Conservation (phyloP, 2,888 invertebrate genomes). For the Mayetiola destructor region DNA sequence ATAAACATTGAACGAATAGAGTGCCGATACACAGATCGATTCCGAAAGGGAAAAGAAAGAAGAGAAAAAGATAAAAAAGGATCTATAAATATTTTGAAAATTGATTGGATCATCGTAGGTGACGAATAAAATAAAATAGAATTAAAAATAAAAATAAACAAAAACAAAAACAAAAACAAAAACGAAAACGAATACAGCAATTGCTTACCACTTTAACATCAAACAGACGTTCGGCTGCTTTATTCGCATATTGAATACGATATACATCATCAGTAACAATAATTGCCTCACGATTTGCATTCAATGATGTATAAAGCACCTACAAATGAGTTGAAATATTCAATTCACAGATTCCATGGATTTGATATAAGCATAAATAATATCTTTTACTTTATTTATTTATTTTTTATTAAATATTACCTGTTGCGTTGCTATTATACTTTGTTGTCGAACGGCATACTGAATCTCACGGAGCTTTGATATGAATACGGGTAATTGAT, state of each 20-base stretch:
- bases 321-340: slow-evolving; percentile 24
- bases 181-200: no score
- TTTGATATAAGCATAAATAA: neutral
- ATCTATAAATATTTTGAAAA: neutral
- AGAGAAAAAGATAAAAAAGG: no score
- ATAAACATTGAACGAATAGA: no score
- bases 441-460: slow-evolving; percentile 55
- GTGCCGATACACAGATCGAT: no score
- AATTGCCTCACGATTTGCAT: slow-evolving; percentile 72
- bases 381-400: neutral
- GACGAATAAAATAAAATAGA: neutral
- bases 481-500: slow-evolving; percentile 44
- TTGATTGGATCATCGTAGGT: neutral
- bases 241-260: slow-evolving; percentile 76
- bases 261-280: slow-evolving; percentile 77
- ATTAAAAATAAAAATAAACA: no score
- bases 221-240: slow-evolving; percentile 67
- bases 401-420: slow-evolving; percentile 21
- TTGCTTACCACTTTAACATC: slow-evolving; percentile 49
- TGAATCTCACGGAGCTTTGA: slow-evolving; percentile 65
- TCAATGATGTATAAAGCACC: slow-evolving; percentile 71
- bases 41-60: no score
- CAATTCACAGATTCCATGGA: neutral
- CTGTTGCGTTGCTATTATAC: slow-evolving; percentile 56
- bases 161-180: no score